phyloP scores from a whole-genome alignment of 1,140 invertebrate species.

The Liolophura sinensis region DNA sequence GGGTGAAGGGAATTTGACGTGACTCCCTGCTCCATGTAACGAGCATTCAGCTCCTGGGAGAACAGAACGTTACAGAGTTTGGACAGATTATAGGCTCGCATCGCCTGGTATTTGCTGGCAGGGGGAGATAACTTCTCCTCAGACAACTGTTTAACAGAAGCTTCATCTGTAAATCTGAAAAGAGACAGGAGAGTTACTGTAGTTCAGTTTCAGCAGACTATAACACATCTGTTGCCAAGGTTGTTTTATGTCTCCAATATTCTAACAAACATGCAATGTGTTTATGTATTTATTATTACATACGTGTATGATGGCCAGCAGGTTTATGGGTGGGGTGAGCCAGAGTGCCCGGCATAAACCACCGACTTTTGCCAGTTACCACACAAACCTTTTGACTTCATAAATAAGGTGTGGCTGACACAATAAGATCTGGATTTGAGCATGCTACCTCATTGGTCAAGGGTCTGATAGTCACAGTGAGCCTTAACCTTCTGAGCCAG shows the following conservation, averaged over 20 bases:
- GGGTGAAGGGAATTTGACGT: slow-evolving; percentile 84
- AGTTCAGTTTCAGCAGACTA: background rate
- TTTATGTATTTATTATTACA: background rate
- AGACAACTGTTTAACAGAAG: slow-evolving; percentile 62
- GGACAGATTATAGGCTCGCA: slow-evolving; percentile 86
- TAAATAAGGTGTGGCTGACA: too few species aligned
- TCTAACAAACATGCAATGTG: background rate
- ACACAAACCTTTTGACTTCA: too few species aligned
- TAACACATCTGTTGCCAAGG: background rate
- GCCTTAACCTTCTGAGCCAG: too few species aligned
- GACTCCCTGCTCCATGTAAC: slow-evolving; percentile 65
- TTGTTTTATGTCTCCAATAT: background rate
- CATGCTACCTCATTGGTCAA: too few species aligned
- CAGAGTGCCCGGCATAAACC: too few species aligned
- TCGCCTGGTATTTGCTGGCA: slow-evolving; percentile 70
- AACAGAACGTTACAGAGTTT: slow-evolving; percentile 90
- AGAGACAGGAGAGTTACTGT: slow-evolving; percentile 3
- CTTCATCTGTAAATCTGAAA: slow-evolving; percentile 71
- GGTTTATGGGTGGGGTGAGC: too few species aligned
- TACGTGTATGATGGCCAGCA: too few species aligned
- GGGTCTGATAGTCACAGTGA: too few species aligned
- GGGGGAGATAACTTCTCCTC: slow-evolving; percentile 66
- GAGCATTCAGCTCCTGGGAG: slow-evolving; percentile 71
- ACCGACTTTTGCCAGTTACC: too few species aligned
- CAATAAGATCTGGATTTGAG: too few species aligned